phyloP scores from a whole-genome alignment of 2,888 invertebrate species.

The Temnothorax rugatulus region DNA sequence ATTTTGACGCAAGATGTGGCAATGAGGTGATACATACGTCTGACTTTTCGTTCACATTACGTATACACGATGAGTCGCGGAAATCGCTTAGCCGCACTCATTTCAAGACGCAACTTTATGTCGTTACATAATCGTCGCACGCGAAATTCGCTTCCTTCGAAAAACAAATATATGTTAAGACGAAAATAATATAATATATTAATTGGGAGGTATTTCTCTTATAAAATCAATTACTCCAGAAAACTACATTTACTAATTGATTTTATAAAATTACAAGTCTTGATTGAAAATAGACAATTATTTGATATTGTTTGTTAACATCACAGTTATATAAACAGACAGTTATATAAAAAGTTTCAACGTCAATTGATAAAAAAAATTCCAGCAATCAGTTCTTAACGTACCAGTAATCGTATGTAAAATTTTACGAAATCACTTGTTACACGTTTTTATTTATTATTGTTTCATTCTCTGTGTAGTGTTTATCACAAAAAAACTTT shows the following conservation, averaged over 20 bases:
- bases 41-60: constrained; percentile 51
- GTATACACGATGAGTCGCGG: constrained; percentile 34
- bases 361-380: neutral
- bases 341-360: too few relatives aligned
- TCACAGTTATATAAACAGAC: too few relatives aligned
- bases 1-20: constrained; percentile 57
- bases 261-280: too few relatives aligned
- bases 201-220: neutral
- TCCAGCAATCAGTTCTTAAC: neutral
- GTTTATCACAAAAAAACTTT: neutral
- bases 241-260: neutral
- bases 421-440: neutral
- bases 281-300: too few relatives aligned
- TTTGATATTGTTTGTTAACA: too few relatives aligned
- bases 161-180: constrained; percentile 10
- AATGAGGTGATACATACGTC: constrained; percentile 32
- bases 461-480: neutral
- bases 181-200: neutral
- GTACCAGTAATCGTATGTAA: neutral
- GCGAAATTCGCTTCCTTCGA: neutral
- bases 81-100: constrained; percentile 31
- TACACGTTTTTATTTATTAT: neutral
- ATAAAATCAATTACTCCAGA: neutral
- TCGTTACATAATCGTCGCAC: constrained; percentile 42
- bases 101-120: neutral